These are phyloP conservation scores for Lipophrys pholis DNA, from an alignment of 2,113 vertebrate genomes.

Conservation along the genomic window DNA sequence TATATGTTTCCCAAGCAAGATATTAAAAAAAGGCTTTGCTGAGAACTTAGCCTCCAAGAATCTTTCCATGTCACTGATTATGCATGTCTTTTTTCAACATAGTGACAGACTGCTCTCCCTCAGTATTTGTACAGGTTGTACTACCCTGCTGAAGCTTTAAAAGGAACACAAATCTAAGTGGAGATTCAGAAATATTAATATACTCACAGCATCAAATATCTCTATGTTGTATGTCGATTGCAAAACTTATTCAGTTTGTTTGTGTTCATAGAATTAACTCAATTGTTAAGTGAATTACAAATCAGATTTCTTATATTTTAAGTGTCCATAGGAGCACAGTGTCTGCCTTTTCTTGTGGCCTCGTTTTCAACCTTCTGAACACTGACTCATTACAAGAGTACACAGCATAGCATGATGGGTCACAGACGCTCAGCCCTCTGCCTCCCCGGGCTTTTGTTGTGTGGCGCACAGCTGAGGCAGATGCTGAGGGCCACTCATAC, in stretches of 20 bases:
- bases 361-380: constrained; percentile 58
- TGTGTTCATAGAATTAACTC: constrained; percentile 12
- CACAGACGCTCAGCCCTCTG: constrained; percentile 59
- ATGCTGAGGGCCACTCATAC: constrained; percentile 77
- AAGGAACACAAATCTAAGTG: constrained; percentile 36
- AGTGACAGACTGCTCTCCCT: constrained; percentile 50
- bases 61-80: constrained; percentile 66
- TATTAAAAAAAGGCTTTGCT: constrained; percentile 27
- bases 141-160: constrained; percentile 43
- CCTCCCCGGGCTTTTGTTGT: constrained; percentile 72
- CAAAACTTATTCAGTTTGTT: constrained; percentile 27
- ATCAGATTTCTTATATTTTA: constrained; percentile 10
- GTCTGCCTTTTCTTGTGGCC: constrained; percentile 49
- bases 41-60: constrained; percentile 50
- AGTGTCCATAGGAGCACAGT: constrained; percentile 20
- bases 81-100: constrained; percentile 61
- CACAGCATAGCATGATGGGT: constrained; percentile 62
- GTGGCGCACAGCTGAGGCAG: constrained; percentile 75
- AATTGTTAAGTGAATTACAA: constrained; percentile 15
- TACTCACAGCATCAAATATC: constrained; percentile 19
- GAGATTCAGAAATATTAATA: constrained; percentile 13
- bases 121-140: constrained; percentile 45
- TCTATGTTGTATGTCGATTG: background rate
- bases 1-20: constrained; percentile 39
- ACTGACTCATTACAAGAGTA: constrained; percentile 71